Evolutionary conservation across 1,140 invertebrate genomes (phyloP), one percentile per base, ranked within the genome.

Genomic region (Parasteatoda tepidariorum): DNA sequence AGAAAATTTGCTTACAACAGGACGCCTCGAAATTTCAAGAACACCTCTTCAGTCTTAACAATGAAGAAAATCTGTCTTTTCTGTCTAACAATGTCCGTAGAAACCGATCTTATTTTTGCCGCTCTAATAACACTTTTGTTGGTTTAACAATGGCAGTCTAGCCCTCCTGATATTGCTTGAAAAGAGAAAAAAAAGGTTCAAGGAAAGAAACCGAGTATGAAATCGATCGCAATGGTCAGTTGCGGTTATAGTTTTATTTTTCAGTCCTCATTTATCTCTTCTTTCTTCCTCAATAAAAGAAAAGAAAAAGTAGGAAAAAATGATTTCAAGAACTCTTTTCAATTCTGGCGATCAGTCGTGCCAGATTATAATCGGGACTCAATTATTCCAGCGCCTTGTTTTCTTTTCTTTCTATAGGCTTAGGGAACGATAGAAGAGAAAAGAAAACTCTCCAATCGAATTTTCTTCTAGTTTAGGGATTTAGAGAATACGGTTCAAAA

Each of bases 101-200:
- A 79, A 79, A 67, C 62, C 62, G 48, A 79, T 57, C 62, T 68
- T 68, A 79, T 67, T 79, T 34, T 79, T 79, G 68, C 30, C 62
- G 75, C 48, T 67, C 62, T 79, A 79, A 79, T 67, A 79, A 67
- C 75, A 64, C 75, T 79, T 79, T 67, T 79, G 75, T 68, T 79
- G 75, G 31, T 15, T 48, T 79, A 79, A 67, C 75, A 79, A 67
- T 67, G 75, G 34, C 59, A 38, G 41, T 38, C 71, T 59, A 61
- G 54, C n/a, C 18, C n/a, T 31, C 57, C 55, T 15, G 71, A 62
- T 74, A 59, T 79, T 54, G 75, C 48, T n/a, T 18, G 57, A 61
- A 61, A 18, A 74, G 33, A 48, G 30, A 59, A 59, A 18, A 61
- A 61, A 62, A 57, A 15, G 33, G 30, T 74, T 59, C 55, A 62